Base-by-base conservation (phyloP, 2,888 invertebrate species). In the Xestia rhomboidea region DNA sequence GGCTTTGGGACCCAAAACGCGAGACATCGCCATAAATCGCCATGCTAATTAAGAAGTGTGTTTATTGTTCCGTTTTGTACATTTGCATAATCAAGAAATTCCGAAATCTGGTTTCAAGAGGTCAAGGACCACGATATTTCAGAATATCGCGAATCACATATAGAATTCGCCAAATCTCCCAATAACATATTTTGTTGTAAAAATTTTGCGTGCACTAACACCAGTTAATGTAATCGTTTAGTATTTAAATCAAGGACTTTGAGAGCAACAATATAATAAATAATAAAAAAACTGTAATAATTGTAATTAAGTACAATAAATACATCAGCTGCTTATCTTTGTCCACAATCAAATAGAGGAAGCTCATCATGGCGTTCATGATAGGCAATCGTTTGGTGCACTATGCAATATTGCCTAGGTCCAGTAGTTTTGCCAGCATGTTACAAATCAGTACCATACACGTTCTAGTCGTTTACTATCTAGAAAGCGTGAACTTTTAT, bases 401-500 rank as follows among this genome's bases (percentile, higher is more conserved):
- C 30, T 69, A 34, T 24, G 46, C 27, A 68, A 77, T 51, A 34
- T 44, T 73, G 27, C 57, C 49, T 79, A 64, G 71, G 51, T 66
- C 38, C 49, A 84, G 49, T 84, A 64, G 46, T 63, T 79, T 63
- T n/a, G 30, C 38, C 60, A 54, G 15, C n/a, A 63, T 70, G 51
- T 63, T 60, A 68, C 44, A n/a, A 54, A 63, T 57, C 68, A 80
- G 57, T 72, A 71, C n/a, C 2, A 54, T 15, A 51, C 38, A 38
- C 69, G 63, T 62, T 69, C 51, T 21, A 60, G 44, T 79, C n/a
- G 54, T 64, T 82, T 66, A 63, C 46, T 73, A 83, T 49, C 68
- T 81, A 84, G 84, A 84, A 81, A 81, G 81, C 73, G 84, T 84
- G 44, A 81, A 84, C 34, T 10, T 66, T 49, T 51, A 73, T 71